These are phyloP conservation scores for Potorous gilbertii DNA, from an alignment of 2,797 vertebrate species.

Conservation along the genomic window DNA sequence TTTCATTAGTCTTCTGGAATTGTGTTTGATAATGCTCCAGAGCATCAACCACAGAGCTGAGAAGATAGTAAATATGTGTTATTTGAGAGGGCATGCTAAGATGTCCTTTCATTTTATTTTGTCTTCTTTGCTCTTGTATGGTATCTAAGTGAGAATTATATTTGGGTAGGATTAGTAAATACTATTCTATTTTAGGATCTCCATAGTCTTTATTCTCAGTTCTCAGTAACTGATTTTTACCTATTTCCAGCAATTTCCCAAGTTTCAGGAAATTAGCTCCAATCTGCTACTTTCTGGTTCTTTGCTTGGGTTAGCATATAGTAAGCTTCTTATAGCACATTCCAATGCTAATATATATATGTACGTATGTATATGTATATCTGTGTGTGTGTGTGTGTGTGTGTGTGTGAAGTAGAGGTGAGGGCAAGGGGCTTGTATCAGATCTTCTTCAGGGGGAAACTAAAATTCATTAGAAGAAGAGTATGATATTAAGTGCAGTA, in stretches of 20 bases:
- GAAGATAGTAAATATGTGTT: background rate
- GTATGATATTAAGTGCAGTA: background rate
- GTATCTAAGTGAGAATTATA: background rate
- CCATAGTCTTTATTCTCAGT: background rate
- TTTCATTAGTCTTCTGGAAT: background rate
- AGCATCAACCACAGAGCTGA: background rate
- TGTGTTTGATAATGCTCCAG: background rate
- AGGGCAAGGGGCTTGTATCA: background rate
- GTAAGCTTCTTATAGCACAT: background rate
- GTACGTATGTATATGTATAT: background rate
- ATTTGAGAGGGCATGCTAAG: background rate
- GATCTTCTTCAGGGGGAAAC: background rate
- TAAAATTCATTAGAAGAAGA: background rate
- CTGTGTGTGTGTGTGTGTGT: accelerated
- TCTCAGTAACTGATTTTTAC: background rate
- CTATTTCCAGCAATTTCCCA: background rate
- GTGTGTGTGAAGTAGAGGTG: background rate
- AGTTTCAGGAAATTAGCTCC: conserved; percentile 23
- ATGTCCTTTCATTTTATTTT: background rate
- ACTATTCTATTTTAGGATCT: background rate
- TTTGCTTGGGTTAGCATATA: background rate
- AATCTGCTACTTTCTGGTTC: background rate
- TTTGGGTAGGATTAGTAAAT: background rate
- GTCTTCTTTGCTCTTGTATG: background rate
- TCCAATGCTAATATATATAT: background rate